These are phyloP conservation scores for Caenorhabditis wallacei DNA, from an alignment of 2,888 invertebrate species.

Conservation along the genomic window DNA sequence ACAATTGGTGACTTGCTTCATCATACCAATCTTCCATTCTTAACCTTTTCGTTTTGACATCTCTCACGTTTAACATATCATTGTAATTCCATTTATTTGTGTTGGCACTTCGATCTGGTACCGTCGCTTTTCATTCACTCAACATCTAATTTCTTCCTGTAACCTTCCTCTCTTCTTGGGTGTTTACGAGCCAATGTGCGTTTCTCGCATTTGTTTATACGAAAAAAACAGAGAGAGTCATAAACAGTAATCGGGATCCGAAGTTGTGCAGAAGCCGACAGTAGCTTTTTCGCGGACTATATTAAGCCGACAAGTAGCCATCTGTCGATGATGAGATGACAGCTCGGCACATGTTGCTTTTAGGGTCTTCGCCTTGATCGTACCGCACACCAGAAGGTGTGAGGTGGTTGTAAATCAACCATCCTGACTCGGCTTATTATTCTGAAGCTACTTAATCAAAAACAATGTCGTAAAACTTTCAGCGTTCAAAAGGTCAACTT, in stretches of 20 bases:
- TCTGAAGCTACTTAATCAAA: neutral
- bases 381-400: conserved; percentile 51
- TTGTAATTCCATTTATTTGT: conserved; percentile 2
- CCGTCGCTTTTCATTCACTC: conserved; percentile 22
- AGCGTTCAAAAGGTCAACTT: neutral
- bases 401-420: conserved; percentile 28
- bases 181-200: neutral
- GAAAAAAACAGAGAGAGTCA: conserved; percentile 2
- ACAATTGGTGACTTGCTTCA: conserved; percentile 21
- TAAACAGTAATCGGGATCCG: conserved; percentile 15
- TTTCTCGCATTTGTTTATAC: conserved; percentile 27
- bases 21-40: neutral
- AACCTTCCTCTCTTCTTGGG: neutral
- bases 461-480: neutral
- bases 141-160: conserved; percentile 28
- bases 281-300: conserved; percentile 54
- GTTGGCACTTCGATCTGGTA: conserved; percentile 14
- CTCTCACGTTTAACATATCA: conserved; percentile 28
- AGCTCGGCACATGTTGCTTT: conserved; percentile 56
- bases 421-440: neutral
- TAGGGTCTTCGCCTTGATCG: conserved; percentile 30
- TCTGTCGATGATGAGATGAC: conserved; percentile 52
- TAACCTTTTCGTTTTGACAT: neutral
- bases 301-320: conserved; percentile 44
- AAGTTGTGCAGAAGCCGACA: conserved; percentile 33